These are phyloP conservation scores for Condylostylus longicornis DNA, from an alignment of 1,140 invertebrate species.

Conservation along the genomic window DNA sequence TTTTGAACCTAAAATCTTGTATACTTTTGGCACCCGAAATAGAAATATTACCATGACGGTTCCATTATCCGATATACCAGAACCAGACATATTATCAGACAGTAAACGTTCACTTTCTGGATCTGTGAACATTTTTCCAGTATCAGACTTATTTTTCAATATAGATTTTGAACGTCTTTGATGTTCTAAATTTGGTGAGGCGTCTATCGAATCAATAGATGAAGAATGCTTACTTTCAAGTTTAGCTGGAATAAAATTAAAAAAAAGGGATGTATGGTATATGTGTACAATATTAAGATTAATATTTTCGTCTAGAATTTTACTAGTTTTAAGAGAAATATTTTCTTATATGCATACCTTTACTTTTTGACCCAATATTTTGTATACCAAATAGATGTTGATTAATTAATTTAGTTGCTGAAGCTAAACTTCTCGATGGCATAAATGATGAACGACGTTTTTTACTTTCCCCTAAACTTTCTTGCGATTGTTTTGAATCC, in stretches of 20 bases:
- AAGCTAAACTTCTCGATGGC: constrained; percentile 47
- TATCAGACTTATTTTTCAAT: constrained; percentile 57
- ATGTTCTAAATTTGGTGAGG: constrained; percentile 44
- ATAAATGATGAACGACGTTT: constrained; percentile 41
- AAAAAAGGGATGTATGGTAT: constrained; percentile 6
- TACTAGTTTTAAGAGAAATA: neutral
- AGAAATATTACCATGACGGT: constrained; percentile 24
- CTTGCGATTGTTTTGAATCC: constrained; percentile 34
- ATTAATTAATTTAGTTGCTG: constrained; percentile 56
- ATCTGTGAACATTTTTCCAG: constrained; percentile 34
- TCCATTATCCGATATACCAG: constrained; percentile 35
- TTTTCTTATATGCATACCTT: neutral
- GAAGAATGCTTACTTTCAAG: constrained; percentile 48
- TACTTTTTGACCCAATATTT: constrained; percentile 38
- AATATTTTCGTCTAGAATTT: neutral
- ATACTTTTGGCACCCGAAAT: no score
- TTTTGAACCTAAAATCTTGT: no score
- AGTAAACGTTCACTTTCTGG: constrained; percentile 67
- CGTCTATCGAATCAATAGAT: constrained; percentile 54
- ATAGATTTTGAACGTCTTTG: constrained; percentile 58
- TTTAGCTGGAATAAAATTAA: constrained; percentile 20
- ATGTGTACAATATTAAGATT: neutral
- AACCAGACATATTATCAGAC: constrained; percentile 41
- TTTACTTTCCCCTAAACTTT: constrained; percentile 33
- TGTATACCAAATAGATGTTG: constrained; percentile 55